phyloP scores from a whole-genome alignment of 2,888 invertebrate genomes.

The Eugnorisma glareosa region DNA sequence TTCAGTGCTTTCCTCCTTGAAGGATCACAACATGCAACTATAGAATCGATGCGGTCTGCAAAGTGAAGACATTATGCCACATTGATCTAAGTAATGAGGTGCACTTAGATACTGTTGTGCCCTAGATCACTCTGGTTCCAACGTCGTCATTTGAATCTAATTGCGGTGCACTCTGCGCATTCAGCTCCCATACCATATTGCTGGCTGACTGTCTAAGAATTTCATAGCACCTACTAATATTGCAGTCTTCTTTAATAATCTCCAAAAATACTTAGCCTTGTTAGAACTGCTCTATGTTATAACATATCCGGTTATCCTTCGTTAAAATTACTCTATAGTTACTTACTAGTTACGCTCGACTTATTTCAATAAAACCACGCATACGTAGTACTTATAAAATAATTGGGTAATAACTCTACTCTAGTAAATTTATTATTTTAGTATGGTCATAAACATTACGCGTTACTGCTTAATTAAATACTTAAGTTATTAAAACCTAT shows the following conservation, averaged over 20 bases:
- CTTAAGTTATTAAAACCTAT: constrained; percentile 43
- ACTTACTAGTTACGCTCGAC: constrained; percentile 22
- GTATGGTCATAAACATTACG: constrained; percentile 36
- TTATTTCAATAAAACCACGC: constrained; percentile 31
- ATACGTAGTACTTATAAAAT: constrained; percentile 35
- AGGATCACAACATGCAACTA: no score
- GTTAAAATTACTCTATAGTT: constrained; percentile 39
- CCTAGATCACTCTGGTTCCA: no score
- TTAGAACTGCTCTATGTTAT: constrained; percentile 1
- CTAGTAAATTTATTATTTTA: constrained; percentile 47
- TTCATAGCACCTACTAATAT: background rate
- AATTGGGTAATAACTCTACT: constrained; percentile 45
- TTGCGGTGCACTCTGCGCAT: background rate
- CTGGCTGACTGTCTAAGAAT: background rate
- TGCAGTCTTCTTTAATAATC: background rate
- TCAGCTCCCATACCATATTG: background rate
- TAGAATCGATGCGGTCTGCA: no score
- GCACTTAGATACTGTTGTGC: no score
- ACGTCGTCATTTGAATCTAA: no score
- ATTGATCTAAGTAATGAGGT: no score
- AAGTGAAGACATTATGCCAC: no score
- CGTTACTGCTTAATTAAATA: constrained; percentile 33
- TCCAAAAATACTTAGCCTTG: background rate
- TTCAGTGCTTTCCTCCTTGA: no score
- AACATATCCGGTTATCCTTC: constrained; percentile 38